A percentile compares a stretch with the other conserved stretches of the same genome.
These are phyloP conservation scores for Neodontobutis hainanensis DNA, from an alignment of 2,113 vertebrate genomes.

Conservation along the genomic window DNA sequence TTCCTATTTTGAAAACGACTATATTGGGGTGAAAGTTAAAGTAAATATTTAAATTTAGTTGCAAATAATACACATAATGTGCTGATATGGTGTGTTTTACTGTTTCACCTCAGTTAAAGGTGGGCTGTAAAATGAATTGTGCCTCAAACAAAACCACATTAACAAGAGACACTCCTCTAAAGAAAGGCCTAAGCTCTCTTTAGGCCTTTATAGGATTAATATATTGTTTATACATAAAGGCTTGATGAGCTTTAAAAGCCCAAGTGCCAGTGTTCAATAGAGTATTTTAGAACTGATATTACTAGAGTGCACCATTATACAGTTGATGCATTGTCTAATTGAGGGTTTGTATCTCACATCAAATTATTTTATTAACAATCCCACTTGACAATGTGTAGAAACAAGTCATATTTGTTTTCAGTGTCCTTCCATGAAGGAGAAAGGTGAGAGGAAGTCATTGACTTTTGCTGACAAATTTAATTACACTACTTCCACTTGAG, in stretches of 20 bases:
- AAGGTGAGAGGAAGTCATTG: constrained; percentile 3
- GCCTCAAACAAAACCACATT: too few species aligned
- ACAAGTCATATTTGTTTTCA: constrained; percentile 42
- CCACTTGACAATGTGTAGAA: constrained; percentile 24
- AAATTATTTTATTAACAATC: constrained; percentile 24
- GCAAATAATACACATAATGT: too few species aligned
- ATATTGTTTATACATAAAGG: neutral
- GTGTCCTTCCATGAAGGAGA: constrained; percentile 29
- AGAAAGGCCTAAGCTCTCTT: neutral
- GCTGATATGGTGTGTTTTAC: too few species aligned
- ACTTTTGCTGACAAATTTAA: constrained; percentile 40
- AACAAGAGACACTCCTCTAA: too few species aligned
- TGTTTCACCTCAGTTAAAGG: too few species aligned
- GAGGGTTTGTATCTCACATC: constrained; percentile 2
- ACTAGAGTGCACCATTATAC: neutral
- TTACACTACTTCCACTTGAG: constrained; percentile 37
- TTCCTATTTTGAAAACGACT: too few species aligned
- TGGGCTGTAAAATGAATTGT: too few species aligned
- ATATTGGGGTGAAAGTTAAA: too few species aligned
- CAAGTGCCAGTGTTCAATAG: neutral
- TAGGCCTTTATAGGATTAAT: neutral
- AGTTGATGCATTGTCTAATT: constrained; percentile 7
- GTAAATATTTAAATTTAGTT: too few species aligned
- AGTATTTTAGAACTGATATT: neutral
- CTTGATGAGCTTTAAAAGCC: neutral